Base-by-base conservation (phyloP, 2,113 vertebrate species). In the Suncus etruscus region DNA sequence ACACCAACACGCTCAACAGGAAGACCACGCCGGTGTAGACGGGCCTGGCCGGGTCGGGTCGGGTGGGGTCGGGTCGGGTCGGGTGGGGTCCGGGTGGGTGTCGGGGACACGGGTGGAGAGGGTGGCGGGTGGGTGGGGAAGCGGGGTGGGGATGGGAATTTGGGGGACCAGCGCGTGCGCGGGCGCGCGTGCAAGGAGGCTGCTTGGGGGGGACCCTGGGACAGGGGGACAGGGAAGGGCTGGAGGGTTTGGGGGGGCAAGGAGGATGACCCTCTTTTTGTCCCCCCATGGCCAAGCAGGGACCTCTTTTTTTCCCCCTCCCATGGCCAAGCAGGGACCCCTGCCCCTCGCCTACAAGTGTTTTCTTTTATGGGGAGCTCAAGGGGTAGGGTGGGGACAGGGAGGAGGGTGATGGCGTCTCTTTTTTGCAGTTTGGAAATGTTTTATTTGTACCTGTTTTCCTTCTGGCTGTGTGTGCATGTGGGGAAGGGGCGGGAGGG, bases 1-100 rank as follows among this genome's bases (percentile, higher is more conserved):
- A 99, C 97, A 98, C 98, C 94, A 98, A 98, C 97, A 99, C 98
- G 54, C 97, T 99, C 83, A 99, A 99, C 97, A 98, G 99, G 97
- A 99, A 99, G 96, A 99, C 98, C 76, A 99, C 99, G 9, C 99
- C 99, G 20, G 99, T 97, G 95, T 98, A 97, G 70, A 94, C 39
- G 51, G 54, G 22, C 22, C 22, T 10, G 63, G 63, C 63, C 66
- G 66, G 27, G 66, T 5, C 8, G 22, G 65, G 65, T 2, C 25
- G 22, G 8, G 8, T 12, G 54, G 11, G 54, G 54, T 16, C 54
- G 69, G 95, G 89, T 90, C 45, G 50, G 54, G 81, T n/a, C 61
- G 74, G 63, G 83, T 85, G 83, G 93, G 70, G 70, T 80, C 22
- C 66, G 24, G 87, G 39, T 50, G 91, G 87, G 77, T 65, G 61